Conservation (phyloP, 2,797 vertebrate genomes). For the Kryptolebias ocellatus region DNA sequence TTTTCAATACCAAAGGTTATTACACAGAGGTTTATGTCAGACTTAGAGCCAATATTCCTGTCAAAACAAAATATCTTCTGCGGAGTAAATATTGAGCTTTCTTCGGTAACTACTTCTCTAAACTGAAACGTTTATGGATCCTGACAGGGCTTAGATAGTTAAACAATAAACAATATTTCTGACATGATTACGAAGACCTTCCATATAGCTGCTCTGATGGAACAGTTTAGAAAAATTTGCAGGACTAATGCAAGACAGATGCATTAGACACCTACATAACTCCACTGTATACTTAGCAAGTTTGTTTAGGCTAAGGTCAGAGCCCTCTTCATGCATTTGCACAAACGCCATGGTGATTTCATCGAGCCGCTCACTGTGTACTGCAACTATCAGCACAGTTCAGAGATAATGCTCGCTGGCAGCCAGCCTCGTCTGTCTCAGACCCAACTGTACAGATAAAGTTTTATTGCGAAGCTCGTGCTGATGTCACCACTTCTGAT, state of each 20-base stretch:
- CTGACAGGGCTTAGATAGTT: no score
- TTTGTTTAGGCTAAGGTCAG: conserved; percentile 43
- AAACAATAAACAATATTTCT: no score
- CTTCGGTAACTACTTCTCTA: not conserved
- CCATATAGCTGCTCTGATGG: not conserved
- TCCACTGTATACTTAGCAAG: conserved; percentile 14
- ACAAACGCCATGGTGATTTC: conserved; percentile 48
- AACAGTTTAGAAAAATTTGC: conserved; percentile 18
- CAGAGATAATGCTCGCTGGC: conserved; percentile 40
- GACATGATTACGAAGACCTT: no score
- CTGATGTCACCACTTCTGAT: conserved; percentile 66
- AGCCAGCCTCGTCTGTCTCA: conserved; percentile 12
- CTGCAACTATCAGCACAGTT: conserved; percentile 45
- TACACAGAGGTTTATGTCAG: not conserved
- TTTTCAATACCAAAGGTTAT: not conserved
- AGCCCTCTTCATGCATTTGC: conserved; percentile 41
- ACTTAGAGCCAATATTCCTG: not conserved
- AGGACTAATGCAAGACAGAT: conserved; percentile 46
- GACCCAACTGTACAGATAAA: conserved; percentile 50
- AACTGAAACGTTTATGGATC: no score
- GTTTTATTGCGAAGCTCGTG: conserved; percentile 41
- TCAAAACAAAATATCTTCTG: not conserved
- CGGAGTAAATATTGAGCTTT: not conserved
- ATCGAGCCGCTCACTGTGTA: conserved; percentile 42
- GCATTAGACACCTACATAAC: conserved; percentile 43